Base-by-base conservation (phyloP, 2,888 invertebrate genomes). In the Drosophila niveifrons region DNA sequence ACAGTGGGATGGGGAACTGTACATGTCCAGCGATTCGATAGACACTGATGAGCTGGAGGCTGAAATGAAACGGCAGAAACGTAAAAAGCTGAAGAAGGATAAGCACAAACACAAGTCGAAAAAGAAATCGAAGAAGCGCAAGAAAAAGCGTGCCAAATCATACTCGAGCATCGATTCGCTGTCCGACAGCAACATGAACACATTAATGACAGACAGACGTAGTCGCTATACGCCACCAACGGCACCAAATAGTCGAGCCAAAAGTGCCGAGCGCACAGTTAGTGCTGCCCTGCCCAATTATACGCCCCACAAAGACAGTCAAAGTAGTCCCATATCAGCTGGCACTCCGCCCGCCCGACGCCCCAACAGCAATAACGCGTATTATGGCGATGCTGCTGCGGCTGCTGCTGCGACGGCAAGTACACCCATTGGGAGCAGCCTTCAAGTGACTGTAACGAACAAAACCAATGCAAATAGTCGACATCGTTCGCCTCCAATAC, bases 71-170 rank as follows among this genome's bases (percentile, higher is more conserved):
- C 94, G 94, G 78, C 91, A 91, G 36, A 94, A 94, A 85, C 94
- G 94, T 57, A 92, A 91, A 52, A 90, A 86, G 50, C 89, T 90
- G 62, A 92, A 92, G 78, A 90, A 91, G 68, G 91, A 95, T 91
- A 95, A 95, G 84, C 95, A 96, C 48, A 95, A 95, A 87, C 95
- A 96, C 47, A 96, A 96, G 89, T 95, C 95, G 91, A 96, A 95
- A 91, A 96, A 96, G 90, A 95, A 95, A 75, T 94, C 95, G 46
- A 95, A 95, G 84, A 96, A 95, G 62, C 92, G 93, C 68, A 96
- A 95, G 91, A 93, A 93, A 43, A 94, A 94, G 91, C 95, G 95
- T 53, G 93, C 94, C 63, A 95, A 95, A 41, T 94, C 95, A 56
- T 95, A 95, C 65, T 94, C 95, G 0, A 96, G 95, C 86, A 93